Evolutionary conservation across 2,797 vertebrate species (phyloP), one percentile per base, ranked within the genome.

Genomic region (Poecilia velifera): DNA sequence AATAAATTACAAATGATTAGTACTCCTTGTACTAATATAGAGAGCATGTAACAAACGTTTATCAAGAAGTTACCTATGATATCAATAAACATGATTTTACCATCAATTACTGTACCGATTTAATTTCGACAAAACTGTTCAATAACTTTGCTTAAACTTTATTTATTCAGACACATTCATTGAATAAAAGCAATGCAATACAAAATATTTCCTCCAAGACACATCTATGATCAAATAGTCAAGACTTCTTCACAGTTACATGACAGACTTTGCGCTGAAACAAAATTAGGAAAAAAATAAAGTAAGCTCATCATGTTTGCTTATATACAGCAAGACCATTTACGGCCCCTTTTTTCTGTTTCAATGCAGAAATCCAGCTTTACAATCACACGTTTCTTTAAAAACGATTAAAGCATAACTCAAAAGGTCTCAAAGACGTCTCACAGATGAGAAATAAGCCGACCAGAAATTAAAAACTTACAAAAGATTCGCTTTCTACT

Each of bases 161-260:
- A 86, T 90, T 91, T 41, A 74, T 76, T 87, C 70, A 76, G 78
- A 82, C 75, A 90, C 75, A 87, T 78, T 89, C 59, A 85, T 87
- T 76, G 8, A 78, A 45, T 81, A 66, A 73, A 57, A 79, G 86
- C 86, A 0, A 86, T 76, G 57, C 70, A 72, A 87, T 89, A 91
- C 25, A 90, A 90, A 90, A 88, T 0, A 0, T 79, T 85, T 79
- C 77, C 45, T 80, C 51, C 59, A 28, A 73, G 45, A 77, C 62
- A 84, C 22, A 46, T 22, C 59, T 68, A 82, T 73, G 57, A 90
- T 87, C 74, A 80, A 86, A 87, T 77, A 86, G 16, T 87, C 66
- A 70, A 53, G 77, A 83, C 36, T 62, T 77, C n/a, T 84, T 86
- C 46, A 84, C 76, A 89, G 55, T 75, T 74, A 68, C 71, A 80